Evolutionary conservation across 1,140 invertebrate species (phyloP), one percentile per base, ranked within the genome.

Genomic region (Dufourea novaeangliae): DNA sequence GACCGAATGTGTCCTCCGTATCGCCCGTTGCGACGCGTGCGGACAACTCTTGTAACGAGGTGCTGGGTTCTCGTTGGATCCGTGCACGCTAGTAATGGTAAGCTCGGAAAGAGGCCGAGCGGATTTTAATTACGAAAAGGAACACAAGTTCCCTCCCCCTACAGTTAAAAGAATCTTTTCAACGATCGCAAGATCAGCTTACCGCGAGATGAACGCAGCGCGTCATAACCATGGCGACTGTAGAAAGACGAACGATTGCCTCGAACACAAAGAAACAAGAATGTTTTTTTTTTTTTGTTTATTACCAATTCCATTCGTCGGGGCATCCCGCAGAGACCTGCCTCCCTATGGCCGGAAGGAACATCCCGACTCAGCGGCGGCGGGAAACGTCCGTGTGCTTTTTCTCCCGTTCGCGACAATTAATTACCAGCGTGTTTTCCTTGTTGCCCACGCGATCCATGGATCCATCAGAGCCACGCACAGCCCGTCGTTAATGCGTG

Each of bases 361-460:
- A 20, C 29, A 29, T 37, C 29, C 17, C 8, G 22, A 17, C 22
- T 25, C 8, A 22, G 25, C 32, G 54, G 29, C 25, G 25, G 22
- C 34, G 25, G 14, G 39, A 3, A 37, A 14, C 22, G 6, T 50
- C 63, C 63, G 17, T 29, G 46, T 2, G n/a, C 72, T 68, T 78
- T 63, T 63, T 50, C 61, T 50, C 46, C 20, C n/a, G 32, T 17
- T 32, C n/a, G 39, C 75, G 50, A 75, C 79, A 75, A 84, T 85
- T 82, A 85, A 84, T 85, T 79, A 81, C 25, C 27, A 50, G 22
- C 67, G n/a, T 37, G 62, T 54, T 22, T 57, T 25, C n/a, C n/a
- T n/a, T n/a, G 4, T 32, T 2, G 32, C 22, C 82, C 83, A 84
- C 78, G 83, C 83, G 83, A 84, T 84, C 71, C 68, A 39, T 11